Percentiles rank a stretch among this genome's conserved stretches.
Conservation (phyloP, 2,113 vertebrate species). For the Collichthys lucidus region DNA sequence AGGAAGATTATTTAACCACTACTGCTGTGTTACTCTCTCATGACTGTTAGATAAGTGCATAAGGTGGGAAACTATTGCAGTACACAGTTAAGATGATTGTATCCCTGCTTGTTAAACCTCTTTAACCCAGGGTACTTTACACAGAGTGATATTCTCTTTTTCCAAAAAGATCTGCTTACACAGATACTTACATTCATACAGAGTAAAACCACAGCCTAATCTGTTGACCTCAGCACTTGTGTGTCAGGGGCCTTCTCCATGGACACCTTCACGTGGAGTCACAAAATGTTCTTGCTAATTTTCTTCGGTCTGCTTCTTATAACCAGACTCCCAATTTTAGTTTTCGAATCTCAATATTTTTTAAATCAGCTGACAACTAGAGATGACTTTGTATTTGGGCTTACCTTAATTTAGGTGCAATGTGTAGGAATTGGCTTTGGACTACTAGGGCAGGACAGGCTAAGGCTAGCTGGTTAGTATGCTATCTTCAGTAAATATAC, state of each 20-base stretch:
- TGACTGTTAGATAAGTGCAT: too few species aligned
- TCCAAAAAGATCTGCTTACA: neutral
- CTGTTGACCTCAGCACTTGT: neutral
- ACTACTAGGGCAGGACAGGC: too few species aligned
- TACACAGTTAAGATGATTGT: slow-evolving; percentile 15
- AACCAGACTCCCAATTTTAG: neutral
- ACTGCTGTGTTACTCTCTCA: neutral
- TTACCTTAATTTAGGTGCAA: too few species aligned
- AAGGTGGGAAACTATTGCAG: neutral
- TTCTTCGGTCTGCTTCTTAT: neutral
- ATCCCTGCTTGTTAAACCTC: neutral
- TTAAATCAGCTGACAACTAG: neutral
- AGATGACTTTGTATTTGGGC: neutral
- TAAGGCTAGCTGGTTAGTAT: too few species aligned
- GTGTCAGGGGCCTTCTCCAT: neutral
- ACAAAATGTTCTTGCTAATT: neutral
- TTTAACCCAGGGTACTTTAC: neutral
- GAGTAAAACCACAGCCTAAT: neutral
- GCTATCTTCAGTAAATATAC: too few species aligned
- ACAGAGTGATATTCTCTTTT: neutral
- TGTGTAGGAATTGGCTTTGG: too few species aligned
- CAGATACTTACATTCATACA: neutral
- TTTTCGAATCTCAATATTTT: neutral
- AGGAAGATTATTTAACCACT: neutral
- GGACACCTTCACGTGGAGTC: neutral